Conservation (phyloP, 2,113 vertebrate genomes). For the Donacobius atricapilla region DNA sequence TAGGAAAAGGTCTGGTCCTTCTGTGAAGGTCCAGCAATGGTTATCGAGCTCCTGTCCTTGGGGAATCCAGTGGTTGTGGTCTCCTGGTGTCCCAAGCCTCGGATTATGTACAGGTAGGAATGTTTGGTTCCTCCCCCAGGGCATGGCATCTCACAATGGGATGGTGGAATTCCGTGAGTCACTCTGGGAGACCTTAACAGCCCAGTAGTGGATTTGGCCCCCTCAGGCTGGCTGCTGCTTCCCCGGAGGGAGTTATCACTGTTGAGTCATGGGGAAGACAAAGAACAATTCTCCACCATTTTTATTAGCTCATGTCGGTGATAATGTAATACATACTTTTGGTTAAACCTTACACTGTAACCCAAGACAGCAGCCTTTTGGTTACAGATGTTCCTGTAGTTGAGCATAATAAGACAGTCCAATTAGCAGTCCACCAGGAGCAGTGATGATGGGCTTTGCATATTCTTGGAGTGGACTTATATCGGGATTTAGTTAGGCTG, state of each 20-base stretch:
- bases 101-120: neutral
- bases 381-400: neutral
- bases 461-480: neutral
- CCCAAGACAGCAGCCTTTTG: neutral
- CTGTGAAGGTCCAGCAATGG: neutral
- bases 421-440: neutral
- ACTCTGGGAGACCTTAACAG: too few species aligned
- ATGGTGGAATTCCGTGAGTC: neutral
- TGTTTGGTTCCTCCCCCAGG: neutral
- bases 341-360: neutral
- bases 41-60: neutral
- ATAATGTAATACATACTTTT: neutral
- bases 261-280: too few species aligned
- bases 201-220: too few species aligned
- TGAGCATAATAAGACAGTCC: neutral
- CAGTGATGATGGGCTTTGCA: neutral
- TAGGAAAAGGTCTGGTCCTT: neutral
- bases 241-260: neutral
- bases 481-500: neutral
- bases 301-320: neutral
- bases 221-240: neutral
- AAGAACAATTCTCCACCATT: neutral
- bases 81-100: neutral
- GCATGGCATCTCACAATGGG: neutral
- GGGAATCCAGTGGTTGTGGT: neutral